phyloP scores from a whole-genome alignment of 2,113 vertebrate genomes.

The Calidris pugnax region DNA sequence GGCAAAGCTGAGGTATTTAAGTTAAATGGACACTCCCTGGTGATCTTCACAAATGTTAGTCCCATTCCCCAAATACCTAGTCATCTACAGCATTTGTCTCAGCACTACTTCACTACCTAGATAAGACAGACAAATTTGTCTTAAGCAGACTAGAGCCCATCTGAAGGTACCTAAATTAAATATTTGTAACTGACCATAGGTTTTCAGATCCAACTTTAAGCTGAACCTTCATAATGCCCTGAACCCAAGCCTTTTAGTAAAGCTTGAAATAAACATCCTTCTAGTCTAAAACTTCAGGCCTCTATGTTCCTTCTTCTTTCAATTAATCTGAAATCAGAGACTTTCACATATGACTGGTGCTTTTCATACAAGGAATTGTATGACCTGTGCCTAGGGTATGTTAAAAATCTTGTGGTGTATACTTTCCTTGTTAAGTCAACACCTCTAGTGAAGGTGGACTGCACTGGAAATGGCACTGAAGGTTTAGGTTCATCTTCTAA shows the following conservation, averaged over 20 bases:
- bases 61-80: background rate
- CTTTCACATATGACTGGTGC: background rate
- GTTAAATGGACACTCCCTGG: background rate
- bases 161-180: background rate
- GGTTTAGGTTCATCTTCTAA: background rate
- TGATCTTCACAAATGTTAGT: background rate
- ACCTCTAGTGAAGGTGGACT: background rate
- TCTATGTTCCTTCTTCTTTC: background rate
- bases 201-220: background rate
- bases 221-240: background rate
- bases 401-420: background rate
- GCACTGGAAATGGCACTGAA: background rate
- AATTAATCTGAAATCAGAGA: background rate
- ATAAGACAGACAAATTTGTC: background rate
- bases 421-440: background rate
- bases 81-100: background rate
- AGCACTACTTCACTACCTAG: background rate
- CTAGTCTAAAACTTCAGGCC: background rate
- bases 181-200: background rate
- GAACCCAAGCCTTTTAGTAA: background rate
- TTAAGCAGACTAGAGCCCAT: background rate
- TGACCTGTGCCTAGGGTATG: background rate
- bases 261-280: background rate
- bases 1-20: background rate
- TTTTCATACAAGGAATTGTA: background rate